Percentiles rank a stretch among this genome's conserved stretches.
Evolutionary conservation across 2,888 invertebrate species (phyloP).

Genomic region (Metalampra italica): DNA sequence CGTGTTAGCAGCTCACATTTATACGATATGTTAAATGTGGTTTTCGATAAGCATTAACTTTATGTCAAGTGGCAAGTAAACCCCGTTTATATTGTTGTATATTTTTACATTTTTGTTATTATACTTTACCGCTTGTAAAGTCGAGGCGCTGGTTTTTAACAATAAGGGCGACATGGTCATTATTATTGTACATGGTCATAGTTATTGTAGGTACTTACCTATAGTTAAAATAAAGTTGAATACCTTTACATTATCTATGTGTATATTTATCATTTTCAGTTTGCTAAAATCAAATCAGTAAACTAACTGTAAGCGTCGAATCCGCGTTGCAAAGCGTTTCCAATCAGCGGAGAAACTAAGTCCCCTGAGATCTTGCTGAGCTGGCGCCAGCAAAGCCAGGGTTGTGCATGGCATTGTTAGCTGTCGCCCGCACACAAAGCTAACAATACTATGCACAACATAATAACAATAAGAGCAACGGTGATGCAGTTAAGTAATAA

Average conservation of each 20-base stretch:
- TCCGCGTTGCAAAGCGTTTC: conserved; percentile 46
- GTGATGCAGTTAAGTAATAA: too few species aligned
- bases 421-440: conserved; percentile 22
- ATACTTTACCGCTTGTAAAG: too few species aligned
- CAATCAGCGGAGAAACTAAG: conserved; percentile 39
- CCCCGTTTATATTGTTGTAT: too few species aligned
- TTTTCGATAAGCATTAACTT: neutral
- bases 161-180: too few species aligned
- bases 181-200: too few species aligned
- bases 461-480: too few species aligned
- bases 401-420: conserved; percentile 11
- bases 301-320: conserved; percentile 24
- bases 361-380: conserved; percentile 36
- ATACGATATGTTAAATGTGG: neutral
- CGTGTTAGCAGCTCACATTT: conserved; percentile 27
- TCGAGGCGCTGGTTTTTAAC: too few species aligned
- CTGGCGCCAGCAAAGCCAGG: conserved; percentile 14
- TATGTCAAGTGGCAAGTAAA: neutral
- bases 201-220: too few species aligned
- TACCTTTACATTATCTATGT: too few species aligned
- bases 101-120: too few species aligned
- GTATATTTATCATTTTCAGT: neutral
- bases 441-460: too few species aligned
- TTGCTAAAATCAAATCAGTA: neutral
- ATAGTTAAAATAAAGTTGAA: too few species aligned